phyloP scores from a whole-genome alignment of 1,140 invertebrate genomes.

The Bombus balteatus region DNA sequence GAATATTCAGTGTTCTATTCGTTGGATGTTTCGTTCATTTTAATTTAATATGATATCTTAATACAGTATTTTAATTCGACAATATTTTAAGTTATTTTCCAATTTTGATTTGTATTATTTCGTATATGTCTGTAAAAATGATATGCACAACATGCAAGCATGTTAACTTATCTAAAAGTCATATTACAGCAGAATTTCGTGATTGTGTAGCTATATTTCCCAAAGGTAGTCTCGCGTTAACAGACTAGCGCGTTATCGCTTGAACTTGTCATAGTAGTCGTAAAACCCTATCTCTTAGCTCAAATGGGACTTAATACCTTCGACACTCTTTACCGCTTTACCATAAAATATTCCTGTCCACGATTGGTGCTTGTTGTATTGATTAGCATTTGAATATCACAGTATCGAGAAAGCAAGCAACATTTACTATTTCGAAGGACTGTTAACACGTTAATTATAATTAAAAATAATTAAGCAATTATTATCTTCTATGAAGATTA shows the following conservation, averaged over 20 bases:
- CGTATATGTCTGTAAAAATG: too few species aligned
- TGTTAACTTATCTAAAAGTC: too few species aligned
- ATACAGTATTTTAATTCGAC: too few species aligned
- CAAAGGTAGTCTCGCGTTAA: slow-evolving; percentile 29
- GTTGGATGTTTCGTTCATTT: too few species aligned
- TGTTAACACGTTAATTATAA: too few species aligned
- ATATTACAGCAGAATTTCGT: neutral
- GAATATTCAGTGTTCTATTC: too few species aligned
- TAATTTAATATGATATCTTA: too few species aligned
- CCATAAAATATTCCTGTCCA: slow-evolving; percentile 2
- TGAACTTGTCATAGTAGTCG: slow-evolving; percentile 22
- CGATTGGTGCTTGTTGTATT: neutral
- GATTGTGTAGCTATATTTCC: neutral
- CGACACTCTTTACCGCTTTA: slow-evolving; percentile 12
- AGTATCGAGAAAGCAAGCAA: neutral
- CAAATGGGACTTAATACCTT: neutral
- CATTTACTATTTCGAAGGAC: neutral
- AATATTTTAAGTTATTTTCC: too few species aligned
- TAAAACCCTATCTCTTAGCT: slow-evolving; percentile 54
- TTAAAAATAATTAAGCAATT: too few species aligned
- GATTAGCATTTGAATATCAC: neutral
- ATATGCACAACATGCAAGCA: too few species aligned
- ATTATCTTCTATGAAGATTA: too few species aligned
- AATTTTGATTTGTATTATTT: too few species aligned
- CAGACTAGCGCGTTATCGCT: slow-evolving; percentile 47